Percentiles rank a stretch among this genome's conserved stretches.
Conservation (phyloP, 1,140 invertebrate genomes). For the Pararge aegeria region DNA sequence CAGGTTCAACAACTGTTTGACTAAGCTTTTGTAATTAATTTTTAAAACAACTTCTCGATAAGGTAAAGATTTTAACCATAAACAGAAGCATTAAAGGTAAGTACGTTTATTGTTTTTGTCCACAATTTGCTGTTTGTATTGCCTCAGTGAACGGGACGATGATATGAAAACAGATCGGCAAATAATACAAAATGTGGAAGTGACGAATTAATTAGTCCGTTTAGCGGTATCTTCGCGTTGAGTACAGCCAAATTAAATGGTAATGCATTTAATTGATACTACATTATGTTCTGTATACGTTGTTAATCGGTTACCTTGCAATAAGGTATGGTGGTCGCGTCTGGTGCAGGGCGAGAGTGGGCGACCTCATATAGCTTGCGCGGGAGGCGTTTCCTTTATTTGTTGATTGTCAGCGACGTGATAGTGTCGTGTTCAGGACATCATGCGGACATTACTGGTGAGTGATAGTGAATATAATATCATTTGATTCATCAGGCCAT, state of each 20-base stretch:
- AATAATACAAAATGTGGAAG: slow-evolving; percentile 19
- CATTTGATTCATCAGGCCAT: slow-evolving; percentile 25
- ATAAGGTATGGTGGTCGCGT: slow-evolving; percentile 72
- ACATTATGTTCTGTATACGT: slow-evolving; percentile 40
- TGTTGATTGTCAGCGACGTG: slow-evolving; percentile 67
- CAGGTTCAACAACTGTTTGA: too few species aligned
- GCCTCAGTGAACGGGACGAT: not conserved
- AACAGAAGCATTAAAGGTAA: too few species aligned
- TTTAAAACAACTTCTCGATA: too few species aligned
- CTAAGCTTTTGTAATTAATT: too few species aligned
- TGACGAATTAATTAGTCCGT: slow-evolving; percentile 57
- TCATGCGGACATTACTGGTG: slow-evolving; percentile 71
- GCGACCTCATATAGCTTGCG: slow-evolving; percentile 74
- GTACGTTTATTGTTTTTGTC: not conserved
- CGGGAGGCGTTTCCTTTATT: slow-evolving; percentile 73
- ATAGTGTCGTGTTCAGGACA: slow-evolving; percentile 70
- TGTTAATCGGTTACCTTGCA: slow-evolving; percentile 69
- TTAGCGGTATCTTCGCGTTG: slow-evolving; percentile 60
- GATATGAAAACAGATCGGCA: too few species aligned
- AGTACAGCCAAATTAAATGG: slow-evolving; percentile 58
- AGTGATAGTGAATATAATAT: slow-evolving; percentile 49
- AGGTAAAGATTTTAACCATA: too few species aligned
- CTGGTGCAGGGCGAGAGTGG: slow-evolving; percentile 68
- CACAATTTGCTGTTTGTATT: too few species aligned
- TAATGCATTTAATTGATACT: slow-evolving; percentile 45